Evolutionary conservation across 2,888 invertebrate species (phyloP).

Genomic region (Drosophila borealis): DNA sequence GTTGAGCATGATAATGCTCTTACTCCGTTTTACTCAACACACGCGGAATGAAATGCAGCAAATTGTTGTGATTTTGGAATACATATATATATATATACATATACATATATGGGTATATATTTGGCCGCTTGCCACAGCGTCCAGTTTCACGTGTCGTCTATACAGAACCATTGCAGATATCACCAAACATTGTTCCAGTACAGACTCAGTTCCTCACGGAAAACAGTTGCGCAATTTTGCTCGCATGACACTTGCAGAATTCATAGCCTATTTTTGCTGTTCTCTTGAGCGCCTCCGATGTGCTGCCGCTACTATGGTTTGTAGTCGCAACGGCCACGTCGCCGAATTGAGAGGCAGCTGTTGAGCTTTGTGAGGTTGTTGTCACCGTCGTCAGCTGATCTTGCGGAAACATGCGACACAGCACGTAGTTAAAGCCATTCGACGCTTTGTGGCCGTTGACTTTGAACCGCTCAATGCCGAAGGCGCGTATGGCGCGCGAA

Average conservation of each 20-base stretch:
- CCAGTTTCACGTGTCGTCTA: not conserved
- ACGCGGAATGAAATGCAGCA: constrained; percentile 73
- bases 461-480: constrained; percentile 95
- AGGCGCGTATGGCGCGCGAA: constrained; percentile 93
- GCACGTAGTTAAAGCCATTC: constrained; percentile 93
- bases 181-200: not conserved
- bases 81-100: constrained; percentile 36
- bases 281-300: constrained; percentile 88
- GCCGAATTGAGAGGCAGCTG: constrained; percentile 23
- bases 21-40: constrained; percentile 37
- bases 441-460: constrained; percentile 94
- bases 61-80: constrained; percentile 59
- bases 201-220: constrained; percentile 83
- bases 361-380: constrained; percentile 13
- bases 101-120: constrained; percentile 6
- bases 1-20: constrained; percentile 20
- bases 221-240: constrained; percentile 83
- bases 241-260: constrained; percentile 88
- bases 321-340: constrained; percentile 33
- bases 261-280: constrained; percentile 93
- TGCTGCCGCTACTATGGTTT: constrained; percentile 55
- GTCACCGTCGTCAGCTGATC: constrained; percentile 71
- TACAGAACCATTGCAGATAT: constrained; percentile 8
- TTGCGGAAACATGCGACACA: constrained; percentile 89
- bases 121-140: constrained; percentile 21